phyloP scores from a whole-genome alignment of 2,113 vertebrate species.

The Eudyptes chrysolophus region DNA sequence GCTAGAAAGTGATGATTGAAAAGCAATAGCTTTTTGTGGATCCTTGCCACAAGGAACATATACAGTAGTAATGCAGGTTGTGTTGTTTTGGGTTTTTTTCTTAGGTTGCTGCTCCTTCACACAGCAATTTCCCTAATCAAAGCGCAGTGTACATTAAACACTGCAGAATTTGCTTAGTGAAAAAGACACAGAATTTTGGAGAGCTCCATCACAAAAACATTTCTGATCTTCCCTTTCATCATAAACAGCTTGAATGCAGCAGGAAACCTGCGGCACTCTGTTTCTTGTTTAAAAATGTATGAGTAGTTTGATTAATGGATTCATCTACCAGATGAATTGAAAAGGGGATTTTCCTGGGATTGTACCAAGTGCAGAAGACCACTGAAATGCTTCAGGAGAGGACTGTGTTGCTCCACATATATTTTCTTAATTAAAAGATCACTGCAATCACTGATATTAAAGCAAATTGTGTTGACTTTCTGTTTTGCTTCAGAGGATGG shows the following conservation, averaged over 20 bases:
- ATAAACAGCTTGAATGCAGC: constrained; percentile 4
- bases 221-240: constrained; percentile 25
- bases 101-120: not conserved
- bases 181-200: not conserved
- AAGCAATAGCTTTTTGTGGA: not conserved
- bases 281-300: constrained; percentile 29
- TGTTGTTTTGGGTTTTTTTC: not conserved
- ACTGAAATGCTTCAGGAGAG: not conserved
- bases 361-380: not conserved
- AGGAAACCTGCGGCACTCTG: not conserved
- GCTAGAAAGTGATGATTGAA: not conserved
- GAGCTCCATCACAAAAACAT: not conserved
- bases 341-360: not conserved
- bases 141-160: not conserved
- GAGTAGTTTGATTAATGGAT: constrained; percentile 35
- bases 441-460: not conserved
- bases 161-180: not conserved
- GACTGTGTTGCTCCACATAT: not conserved
- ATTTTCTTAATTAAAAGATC: constrained; percentile 24
- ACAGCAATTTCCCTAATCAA: constrained; percentile 25
- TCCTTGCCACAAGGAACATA: not conserved
- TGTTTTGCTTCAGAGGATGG: not conserved
- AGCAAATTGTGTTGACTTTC: not conserved
- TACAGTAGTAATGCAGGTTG: not conserved
- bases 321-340: not conserved